A percentile compares a stretch with the other conserved stretches of the same genome.
Conservation (phyloP, 2,888 invertebrate genomes). For the Augochlorella aurata region DNA sequence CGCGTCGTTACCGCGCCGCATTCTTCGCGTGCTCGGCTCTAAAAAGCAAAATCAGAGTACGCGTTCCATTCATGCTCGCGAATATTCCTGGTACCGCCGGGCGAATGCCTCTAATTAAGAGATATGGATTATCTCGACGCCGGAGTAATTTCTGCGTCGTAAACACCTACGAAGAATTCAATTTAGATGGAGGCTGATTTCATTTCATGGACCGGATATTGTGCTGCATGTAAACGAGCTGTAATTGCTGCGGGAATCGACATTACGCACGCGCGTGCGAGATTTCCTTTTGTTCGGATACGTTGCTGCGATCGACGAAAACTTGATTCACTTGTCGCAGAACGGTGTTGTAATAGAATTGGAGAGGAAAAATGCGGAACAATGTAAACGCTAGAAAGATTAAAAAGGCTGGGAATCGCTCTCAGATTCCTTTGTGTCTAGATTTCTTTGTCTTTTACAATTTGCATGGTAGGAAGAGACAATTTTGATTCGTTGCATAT, state of each 20-base stretch:
- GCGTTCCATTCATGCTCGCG: neutral
- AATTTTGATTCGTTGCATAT: no score
- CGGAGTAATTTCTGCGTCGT: neutral
- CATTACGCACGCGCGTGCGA: neutral
- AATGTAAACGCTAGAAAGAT: no score
- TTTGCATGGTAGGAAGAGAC: no score
- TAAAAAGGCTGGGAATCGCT: no score
- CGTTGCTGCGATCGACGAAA: neutral
- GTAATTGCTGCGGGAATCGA: neutral
- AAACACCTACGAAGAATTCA: slow-evolving; percentile 1
- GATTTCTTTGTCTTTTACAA: no score
- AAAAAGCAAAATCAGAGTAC: slow-evolving; percentile 6
- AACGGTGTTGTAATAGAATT: no score
- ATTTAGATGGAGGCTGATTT: neutral
- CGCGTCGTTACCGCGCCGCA: slow-evolving; percentile 1
- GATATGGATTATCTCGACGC: neutral
- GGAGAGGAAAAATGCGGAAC: no score
- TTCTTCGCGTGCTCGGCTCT: neutral
- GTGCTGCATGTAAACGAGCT: neutral
- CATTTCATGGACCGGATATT: neutral
- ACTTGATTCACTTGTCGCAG: no score
- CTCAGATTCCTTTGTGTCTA: no score
- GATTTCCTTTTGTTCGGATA: neutral
- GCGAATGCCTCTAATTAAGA: neutral
- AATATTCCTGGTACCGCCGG: neutral